Conservation (phyloP, 2,113 vertebrate genomes). For the Percina caprodes region DNA sequence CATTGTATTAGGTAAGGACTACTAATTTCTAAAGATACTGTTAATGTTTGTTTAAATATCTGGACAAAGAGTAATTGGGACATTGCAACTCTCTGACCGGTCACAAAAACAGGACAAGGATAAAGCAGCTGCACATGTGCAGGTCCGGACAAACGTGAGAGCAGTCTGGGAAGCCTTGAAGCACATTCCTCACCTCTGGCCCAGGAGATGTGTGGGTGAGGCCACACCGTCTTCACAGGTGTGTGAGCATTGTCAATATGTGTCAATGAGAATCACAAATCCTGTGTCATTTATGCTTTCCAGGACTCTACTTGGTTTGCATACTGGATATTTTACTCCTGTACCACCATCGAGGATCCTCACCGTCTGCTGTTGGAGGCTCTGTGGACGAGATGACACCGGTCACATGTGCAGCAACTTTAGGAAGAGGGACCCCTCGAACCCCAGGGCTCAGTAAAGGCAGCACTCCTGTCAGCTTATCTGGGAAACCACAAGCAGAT, state of each 20-base stretch:
- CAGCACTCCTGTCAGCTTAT: constrained; percentile 70
- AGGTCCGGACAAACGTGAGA: constrained; percentile 52
- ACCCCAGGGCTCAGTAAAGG: constrained; percentile 30
- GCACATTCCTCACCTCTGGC: constrained; percentile 63
- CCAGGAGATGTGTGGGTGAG: background rate
- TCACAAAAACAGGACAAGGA: background rate
- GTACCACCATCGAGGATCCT: constrained; percentile 39
- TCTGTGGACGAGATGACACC: constrained; percentile 72
- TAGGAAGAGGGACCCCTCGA: constrained; percentile 39
- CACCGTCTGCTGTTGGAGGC: constrained; percentile 72
- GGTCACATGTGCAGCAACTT: constrained; percentile 88
- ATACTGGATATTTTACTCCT: background rate
- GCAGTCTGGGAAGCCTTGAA: constrained; percentile 39
- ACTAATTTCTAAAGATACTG: background rate
- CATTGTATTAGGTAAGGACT: background rate
- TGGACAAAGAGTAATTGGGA: background rate
- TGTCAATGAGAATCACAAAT: background rate
- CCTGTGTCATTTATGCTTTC: background rate
- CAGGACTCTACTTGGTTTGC: background rate
- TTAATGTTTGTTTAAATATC: background rate
- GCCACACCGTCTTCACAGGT: background rate
- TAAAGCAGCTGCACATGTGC: constrained; percentile 46
- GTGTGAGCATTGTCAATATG: background rate
- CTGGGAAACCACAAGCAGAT: constrained; percentile 67
- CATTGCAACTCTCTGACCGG: background rate